phyloP scores from a whole-genome alignment of 2,888 invertebrate species.

The Onchidella celtica region DNA sequence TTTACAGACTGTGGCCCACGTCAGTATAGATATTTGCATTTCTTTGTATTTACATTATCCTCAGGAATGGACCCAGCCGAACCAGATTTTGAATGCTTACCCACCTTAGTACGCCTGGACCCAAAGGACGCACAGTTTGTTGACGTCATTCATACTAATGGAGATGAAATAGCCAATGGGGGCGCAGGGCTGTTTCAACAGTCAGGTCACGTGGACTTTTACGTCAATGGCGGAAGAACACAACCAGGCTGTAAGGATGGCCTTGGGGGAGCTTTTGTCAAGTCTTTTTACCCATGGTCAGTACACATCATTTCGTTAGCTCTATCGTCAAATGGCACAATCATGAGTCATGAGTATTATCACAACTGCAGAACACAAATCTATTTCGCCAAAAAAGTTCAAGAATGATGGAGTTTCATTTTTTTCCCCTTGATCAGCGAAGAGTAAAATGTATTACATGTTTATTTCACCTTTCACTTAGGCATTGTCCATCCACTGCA shows the following conservation, averaged over 20 bases:
- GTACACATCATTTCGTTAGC: no score
- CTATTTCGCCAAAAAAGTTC: no score
- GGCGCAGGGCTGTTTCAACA: slow-evolving; percentile 86
- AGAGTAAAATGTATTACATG: no score
- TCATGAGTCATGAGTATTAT: no score
- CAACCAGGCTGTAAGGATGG: slow-evolving; percentile 87
- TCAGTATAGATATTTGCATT: no score
- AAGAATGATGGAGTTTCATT: no score
- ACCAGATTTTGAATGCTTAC: slow-evolving; percentile 65
- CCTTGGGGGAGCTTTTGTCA: slow-evolving; percentile 17
- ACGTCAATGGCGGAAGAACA: slow-evolving; percentile 84
- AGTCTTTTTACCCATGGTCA: slow-evolving; percentile 30
- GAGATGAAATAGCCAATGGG: slow-evolving; percentile 59
- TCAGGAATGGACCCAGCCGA: slow-evolving; percentile 75
- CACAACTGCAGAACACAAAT: no score
- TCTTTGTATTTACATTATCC: neutral
- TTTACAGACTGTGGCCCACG: no score
- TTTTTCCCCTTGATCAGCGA: no score
- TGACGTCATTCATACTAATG: slow-evolving; percentile 75
- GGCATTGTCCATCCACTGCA: no score
- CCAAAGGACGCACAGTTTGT: slow-evolving; percentile 72
- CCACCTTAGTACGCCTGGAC: slow-evolving; percentile 64
- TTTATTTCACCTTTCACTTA: no score
- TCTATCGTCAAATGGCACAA: no score
- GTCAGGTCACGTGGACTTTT: slow-evolving; percentile 86